A percentile compares a stretch with the other conserved stretches of the same genome.
Conservation (phyloP, 1,140 invertebrate genomes). For the Pararge aegeria region DNA sequence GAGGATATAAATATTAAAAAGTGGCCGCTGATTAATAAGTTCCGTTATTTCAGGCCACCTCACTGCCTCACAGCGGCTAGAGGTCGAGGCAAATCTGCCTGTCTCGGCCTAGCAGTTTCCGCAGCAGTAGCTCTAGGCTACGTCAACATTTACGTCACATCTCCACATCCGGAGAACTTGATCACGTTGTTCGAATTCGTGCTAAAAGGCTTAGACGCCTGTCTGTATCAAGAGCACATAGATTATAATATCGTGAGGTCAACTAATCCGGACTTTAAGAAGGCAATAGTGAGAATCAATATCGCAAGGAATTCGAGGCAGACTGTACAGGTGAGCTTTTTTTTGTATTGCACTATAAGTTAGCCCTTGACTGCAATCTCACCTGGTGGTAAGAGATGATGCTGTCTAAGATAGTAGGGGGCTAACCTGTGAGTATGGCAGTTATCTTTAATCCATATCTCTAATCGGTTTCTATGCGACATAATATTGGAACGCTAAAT, state of each 20-base stretch:
- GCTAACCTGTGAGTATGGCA: no score
- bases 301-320: constrained; percentile 96
- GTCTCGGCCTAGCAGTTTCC: constrained; percentile 96
- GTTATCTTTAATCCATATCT: no score
- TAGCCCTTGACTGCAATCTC: no score
- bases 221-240: constrained; percentile 97
- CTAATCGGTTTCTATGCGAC: no score
- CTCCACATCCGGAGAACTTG: constrained; percentile 98
- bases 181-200: constrained; percentile 99
- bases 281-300: constrained; percentile 96
- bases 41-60: constrained; percentile 85
- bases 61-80: constrained; percentile 97
- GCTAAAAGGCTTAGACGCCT: constrained; percentile 96
- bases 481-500: no score
- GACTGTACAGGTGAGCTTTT: constrained; percentile 94
- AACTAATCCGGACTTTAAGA: constrained; percentile 97
- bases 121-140: constrained; percentile 93
- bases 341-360: no score
- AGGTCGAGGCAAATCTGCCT: constrained; percentile 98
- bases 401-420: no score
- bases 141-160: constrained; percentile 99
- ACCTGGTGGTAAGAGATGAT: no score
- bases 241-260: constrained; percentile 98
- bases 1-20: no score
- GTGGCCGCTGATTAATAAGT: no score